Evolutionary conservation across 37 sponge, comb jelly and placozoan species (phyloP).

Genomic region (Haliclona indistincta): DNA sequence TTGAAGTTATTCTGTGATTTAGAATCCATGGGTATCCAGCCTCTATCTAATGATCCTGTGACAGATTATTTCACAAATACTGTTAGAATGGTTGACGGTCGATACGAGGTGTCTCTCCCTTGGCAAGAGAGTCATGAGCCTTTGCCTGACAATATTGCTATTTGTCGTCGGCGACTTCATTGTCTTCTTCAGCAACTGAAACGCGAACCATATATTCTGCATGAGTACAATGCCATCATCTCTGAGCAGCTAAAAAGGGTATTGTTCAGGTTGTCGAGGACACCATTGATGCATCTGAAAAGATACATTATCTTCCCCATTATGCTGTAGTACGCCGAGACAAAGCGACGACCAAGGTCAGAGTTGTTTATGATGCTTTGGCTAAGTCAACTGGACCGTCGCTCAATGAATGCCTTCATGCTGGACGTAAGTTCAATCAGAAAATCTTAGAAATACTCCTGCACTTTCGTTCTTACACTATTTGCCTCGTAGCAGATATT

Average conservation of each 20-base stretch:
- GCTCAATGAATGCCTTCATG: too few species aligned
- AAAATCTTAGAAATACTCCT: too few species aligned
- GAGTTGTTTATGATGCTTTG: too few species aligned
- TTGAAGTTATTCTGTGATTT: slow-evolving; percentile 35
- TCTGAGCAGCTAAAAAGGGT: slow-evolving; percentile 12
- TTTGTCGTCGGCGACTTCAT: slow-evolving; percentile 14
- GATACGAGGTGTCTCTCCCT: too few species aligned
- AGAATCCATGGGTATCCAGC: slow-evolving; percentile 33
- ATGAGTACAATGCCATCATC: slow-evolving; percentile 15
- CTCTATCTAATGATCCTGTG: background rate
- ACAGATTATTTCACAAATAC: too few species aligned
- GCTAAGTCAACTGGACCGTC: too few species aligned
- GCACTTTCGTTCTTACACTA: slow-evolving; percentile 9
- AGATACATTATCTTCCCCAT: too few species aligned
- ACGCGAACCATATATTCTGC: slow-evolving; percentile 21
- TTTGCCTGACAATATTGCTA: background rate
- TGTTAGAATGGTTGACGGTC: too few species aligned
- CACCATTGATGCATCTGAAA: slow-evolving; percentile 30
- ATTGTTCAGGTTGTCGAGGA: slow-evolving; percentile 17
- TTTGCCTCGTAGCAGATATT: slow-evolving; percentile 9
- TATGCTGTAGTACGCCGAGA: too few species aligned
- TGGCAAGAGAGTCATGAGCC: too few species aligned
- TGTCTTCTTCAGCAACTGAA: slow-evolving; percentile 20
- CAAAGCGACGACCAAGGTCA: too few species aligned
- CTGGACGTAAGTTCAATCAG: too few species aligned